Conservation (phyloP, 2,113 vertebrate genomes). For the Hippocampus zosterae region DNA sequence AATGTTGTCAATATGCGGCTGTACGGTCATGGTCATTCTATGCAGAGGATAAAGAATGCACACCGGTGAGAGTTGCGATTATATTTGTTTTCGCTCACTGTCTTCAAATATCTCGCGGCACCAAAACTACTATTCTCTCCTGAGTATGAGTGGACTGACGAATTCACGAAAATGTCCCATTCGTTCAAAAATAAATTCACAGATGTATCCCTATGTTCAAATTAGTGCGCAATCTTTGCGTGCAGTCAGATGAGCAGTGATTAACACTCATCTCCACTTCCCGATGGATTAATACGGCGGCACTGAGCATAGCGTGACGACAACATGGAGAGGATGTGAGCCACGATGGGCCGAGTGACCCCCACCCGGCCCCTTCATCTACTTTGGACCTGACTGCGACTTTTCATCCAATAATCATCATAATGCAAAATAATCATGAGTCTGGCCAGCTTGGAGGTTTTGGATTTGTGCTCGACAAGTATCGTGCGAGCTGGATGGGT, state of each 20-base stretch:
- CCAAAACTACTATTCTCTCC: too few relatives aligned
- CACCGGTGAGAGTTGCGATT: too few relatives aligned
- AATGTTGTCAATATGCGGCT: too few relatives aligned
- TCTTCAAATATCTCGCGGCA: too few relatives aligned
- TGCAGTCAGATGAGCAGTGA: slow-evolving; percentile 38
- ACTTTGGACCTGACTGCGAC: neutral
- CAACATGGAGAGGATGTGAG: slow-evolving; percentile 23
- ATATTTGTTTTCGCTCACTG: too few relatives aligned
- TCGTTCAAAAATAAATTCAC: too few relatives aligned
- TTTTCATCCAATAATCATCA: neutral
- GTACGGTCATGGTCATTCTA: too few relatives aligned
- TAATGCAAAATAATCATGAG: neutral
- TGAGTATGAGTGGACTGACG: too few relatives aligned
- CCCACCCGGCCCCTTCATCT: neutral
- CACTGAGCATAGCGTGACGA: slow-evolving; percentile 22
- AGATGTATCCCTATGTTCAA: neutral
- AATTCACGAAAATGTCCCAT: too few relatives aligned
- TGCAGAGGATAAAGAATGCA: too few relatives aligned
- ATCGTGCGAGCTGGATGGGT: neutral
- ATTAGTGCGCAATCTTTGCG: slow-evolving; percentile 38
- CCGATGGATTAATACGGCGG: slow-evolving; percentile 39
- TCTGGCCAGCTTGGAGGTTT: neutral
- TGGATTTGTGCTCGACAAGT: neutral
- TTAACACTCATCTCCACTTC: slow-evolving; percentile 50
- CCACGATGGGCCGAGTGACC: neutral